Evolutionary conservation across 2,888 invertebrate genomes (phyloP).

Genomic region (Eucera pruinosa): DNA sequence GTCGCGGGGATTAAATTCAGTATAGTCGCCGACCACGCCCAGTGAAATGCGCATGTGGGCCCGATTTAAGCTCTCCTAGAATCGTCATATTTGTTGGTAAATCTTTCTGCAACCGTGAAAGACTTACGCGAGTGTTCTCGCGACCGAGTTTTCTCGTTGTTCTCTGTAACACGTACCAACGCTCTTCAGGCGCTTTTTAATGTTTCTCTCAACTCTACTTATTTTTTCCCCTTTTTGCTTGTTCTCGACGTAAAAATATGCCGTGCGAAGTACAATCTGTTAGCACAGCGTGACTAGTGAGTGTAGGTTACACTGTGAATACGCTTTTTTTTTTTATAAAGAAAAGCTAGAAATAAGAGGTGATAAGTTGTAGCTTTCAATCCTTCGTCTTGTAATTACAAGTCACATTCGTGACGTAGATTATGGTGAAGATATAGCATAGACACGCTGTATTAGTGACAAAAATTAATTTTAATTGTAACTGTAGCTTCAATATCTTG

Average conservation of each 20-base stretch:
- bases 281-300: neutral
- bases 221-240: neutral
- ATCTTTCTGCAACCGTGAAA: constrained; percentile 25
- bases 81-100: constrained; percentile 40
- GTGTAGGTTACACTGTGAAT: neutral
- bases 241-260: neutral
- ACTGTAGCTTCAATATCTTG: too few relatives aligned
- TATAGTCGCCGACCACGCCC: constrained; percentile 59
- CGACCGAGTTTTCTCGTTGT: constrained; percentile 19
- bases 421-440: too few relatives aligned
- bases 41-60: constrained; percentile 63
- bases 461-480: too few relatives aligned
- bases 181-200: neutral
- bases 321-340: neutral
- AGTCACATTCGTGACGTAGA: too few relatives aligned
- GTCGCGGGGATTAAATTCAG: constrained; percentile 59
- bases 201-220: neutral
- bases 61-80: constrained; percentile 54
- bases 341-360: too few relatives aligned
- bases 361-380: too few relatives aligned
- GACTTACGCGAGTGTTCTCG: constrained; percentile 20
- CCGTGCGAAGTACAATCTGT: neutral
- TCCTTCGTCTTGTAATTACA: too few relatives aligned
- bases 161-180: constrained; percentile 1
- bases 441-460: too few relatives aligned